Base-by-base conservation (phyloP, 1,140 invertebrate genomes). In the Myzus persicae region DNA sequence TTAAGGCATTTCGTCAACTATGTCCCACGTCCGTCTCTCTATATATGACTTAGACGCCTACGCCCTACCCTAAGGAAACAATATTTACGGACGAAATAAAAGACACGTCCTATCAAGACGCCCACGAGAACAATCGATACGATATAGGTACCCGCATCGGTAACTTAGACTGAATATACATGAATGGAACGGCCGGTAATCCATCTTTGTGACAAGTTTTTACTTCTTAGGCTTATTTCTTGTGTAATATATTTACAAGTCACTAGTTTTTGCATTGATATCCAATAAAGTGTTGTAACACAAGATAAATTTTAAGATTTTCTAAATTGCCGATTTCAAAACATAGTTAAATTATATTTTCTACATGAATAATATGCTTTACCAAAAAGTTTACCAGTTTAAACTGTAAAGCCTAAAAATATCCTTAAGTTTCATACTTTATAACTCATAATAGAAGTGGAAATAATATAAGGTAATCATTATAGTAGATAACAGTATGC, bases 121-220 rank as follows among this genome's bases (percentile, higher is more conserved):
- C 36, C 36, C 59, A 67, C 59, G n/a, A 91, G n/a, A 42, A 90
- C 89, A 91, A 91, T 91, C 90, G 40, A 91, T 91, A 91, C 8
- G 26, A 42, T 38, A n/a, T 76, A 76, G 22, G 26, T 76, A 76
- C 48, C 38, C 54, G 31, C 81, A 91, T 91, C 90, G 40, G 90
- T 81, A n/a, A 44, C 88, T 4, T 44, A 44, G 6, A 76, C 90
- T 90, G 89, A 91, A 91, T 91, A 91, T 91, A 67, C 90, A 91
- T 44, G 59, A 91, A 90, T 67, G 36, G 26, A 67, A 44, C 31
- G 40, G 31, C 40, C 59, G 40, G 42, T 91, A 81, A 91, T 91
- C 90, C 90, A 81, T 91, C 90, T 91, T 81, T 22, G 54, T 81
- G 90, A 67, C 90, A 81, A 76, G 90, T 91, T n/a, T 82, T 36